These are phyloP conservation scores for Sesamia nonagrioides DNA, from an alignment of 1,140 invertebrate genomes.

Conservation along the genomic window DNA sequence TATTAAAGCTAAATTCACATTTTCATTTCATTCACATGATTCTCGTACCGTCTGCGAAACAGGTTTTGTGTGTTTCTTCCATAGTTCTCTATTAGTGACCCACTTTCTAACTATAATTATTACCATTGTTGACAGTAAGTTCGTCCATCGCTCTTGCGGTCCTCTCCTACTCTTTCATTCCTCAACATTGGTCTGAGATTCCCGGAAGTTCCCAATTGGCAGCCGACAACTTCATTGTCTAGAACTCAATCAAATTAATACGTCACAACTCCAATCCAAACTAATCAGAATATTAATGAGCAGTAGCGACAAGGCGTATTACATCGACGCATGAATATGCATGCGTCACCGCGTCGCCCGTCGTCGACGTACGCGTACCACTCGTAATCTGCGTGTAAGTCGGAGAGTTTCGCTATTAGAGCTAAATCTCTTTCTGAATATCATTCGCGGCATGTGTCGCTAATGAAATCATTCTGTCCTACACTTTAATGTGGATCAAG, in stretches of 20 bases:
- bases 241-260: slow-evolving; percentile 35
- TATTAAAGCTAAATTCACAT: too few relatives aligned
- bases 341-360: slow-evolving; percentile 30
- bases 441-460: slow-evolving; percentile 63
- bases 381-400: slow-evolving; percentile 49
- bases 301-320: slow-evolving; percentile 53
- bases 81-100: too few relatives aligned
- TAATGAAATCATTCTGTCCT: slow-evolving; percentile 66
- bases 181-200: not conserved
- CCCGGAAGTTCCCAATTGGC: not conserved
- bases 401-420: slow-evolving; percentile 48
- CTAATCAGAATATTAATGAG: slow-evolving; percentile 63
- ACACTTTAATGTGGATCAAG: slow-evolving; percentile 57
- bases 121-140: too few relatives aligned
- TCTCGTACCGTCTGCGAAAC: too few relatives aligned
- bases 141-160: too few relatives aligned
- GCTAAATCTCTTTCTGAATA: slow-evolving; percentile 61
- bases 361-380: slow-evolving; percentile 18
- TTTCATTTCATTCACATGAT: too few relatives aligned
- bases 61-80: too few relatives aligned
- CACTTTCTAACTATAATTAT: too few relatives aligned
- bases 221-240: slow-evolving; percentile 7
- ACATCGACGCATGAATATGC: slow-evolving; percentile 62
- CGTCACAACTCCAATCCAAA: slow-evolving; percentile 41
- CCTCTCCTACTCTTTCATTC: too few relatives aligned